Percentiles rank a stretch among this genome's conserved stretches.
Evolutionary conservation across 2,888 invertebrate genomes (phyloP).

Genomic region (Brachyptera putata): DNA sequence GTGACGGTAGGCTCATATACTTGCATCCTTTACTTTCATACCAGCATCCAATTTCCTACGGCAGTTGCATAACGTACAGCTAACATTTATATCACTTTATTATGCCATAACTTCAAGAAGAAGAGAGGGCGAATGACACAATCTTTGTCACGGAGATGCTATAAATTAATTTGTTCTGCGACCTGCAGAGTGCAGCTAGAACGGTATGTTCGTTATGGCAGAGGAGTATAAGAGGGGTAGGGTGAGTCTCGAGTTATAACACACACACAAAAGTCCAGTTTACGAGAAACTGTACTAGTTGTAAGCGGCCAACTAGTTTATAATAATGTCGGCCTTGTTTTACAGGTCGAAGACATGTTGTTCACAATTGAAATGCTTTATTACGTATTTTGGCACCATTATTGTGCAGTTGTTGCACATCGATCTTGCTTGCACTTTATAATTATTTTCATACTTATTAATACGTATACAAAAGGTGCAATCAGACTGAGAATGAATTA

Average conservation of each 20-base stretch:
- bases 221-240: neutral
- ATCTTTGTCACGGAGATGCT: conserved; percentile 28
- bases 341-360: too few relatives aligned
- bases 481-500: too few relatives aligned
- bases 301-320: neutral
- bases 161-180: conserved; percentile 27
- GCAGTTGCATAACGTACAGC: conserved; percentile 26
- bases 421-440: too few relatives aligned
- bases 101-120: conserved; percentile 27
- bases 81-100: conserved; percentile 30
- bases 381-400: neutral
- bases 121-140: conserved; percentile 24
- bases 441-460: too few relatives aligned
- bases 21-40: too few relatives aligned
- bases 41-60: conserved; percentile 17
- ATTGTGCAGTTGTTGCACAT: neutral
- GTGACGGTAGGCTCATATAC: too few relatives aligned
- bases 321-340: too few relatives aligned
- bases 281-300: neutral
- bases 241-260: neutral
- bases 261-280: neutral
- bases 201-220: too few relatives aligned
- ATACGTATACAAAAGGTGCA: too few relatives aligned
- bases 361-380: too few relatives aligned
- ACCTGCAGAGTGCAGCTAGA: conserved; percentile 14